These are phyloP conservation scores for Pseudachorutes palmiensis DNA, from an alignment of 1,140 invertebrate genomes.

Conservation along the genomic window DNA sequence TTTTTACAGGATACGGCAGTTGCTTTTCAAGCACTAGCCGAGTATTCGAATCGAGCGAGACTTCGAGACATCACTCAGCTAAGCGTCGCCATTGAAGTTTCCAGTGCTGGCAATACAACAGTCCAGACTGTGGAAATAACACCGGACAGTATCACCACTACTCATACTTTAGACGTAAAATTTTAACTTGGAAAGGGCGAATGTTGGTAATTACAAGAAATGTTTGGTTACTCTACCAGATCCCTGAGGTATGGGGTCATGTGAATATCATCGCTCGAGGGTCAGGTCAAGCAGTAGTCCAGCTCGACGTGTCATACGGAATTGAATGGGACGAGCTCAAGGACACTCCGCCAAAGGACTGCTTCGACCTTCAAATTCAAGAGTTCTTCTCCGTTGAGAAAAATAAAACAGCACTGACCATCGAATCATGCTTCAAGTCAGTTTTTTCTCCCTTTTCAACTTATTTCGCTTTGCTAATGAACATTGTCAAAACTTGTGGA, in stretches of 20 bases:
- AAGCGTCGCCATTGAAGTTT: constrained; percentile 45
- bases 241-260: constrained; percentile 51
- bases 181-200: too few relatives aligned
- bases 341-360: constrained; percentile 45
- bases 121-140: constrained; percentile 39
- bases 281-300: constrained; percentile 50
- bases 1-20: constrained; percentile 50
- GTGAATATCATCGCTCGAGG: constrained; percentile 49
- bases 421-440: constrained; percentile 47
- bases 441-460: too few relatives aligned
- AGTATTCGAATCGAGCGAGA: constrained; percentile 51
- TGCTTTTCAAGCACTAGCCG: constrained; percentile 53
- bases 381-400: constrained; percentile 46
- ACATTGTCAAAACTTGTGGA: too few relatives aligned
- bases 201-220: constrained; percentile 6
- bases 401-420: constrained; percentile 52
- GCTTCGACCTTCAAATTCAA: constrained; percentile 45
- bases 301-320: constrained; percentile 49
- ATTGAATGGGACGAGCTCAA: constrained; percentile 50
- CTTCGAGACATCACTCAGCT: constrained; percentile 53
- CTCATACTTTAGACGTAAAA: too few relatives aligned
- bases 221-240: too few relatives aligned
- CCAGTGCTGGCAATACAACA: constrained; percentile 39
- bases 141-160: constrained; percentile 37
- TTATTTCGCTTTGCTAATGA: too few relatives aligned